Conservation (phyloP, 2,113 vertebrate genomes). For the Dromiciops gliroides region DNA sequence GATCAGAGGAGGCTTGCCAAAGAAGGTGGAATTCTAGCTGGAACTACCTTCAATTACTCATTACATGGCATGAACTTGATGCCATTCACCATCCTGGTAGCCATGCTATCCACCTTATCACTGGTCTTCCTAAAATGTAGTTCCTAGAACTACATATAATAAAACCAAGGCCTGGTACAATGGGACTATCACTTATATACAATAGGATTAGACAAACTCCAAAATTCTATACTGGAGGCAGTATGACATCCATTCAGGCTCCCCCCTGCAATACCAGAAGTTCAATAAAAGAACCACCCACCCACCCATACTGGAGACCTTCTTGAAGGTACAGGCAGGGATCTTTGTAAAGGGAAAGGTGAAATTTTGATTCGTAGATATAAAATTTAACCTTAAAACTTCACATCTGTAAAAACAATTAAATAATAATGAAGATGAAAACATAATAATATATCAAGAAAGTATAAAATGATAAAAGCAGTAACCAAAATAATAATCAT, state of each 20-base stretch:
- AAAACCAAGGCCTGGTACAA: background rate
- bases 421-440: slow-evolving; percentile 42
- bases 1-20: background rate
- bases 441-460: background rate
- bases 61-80: background rate
- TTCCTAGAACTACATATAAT: background rate
- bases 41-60: background rate
- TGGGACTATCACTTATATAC: background rate
- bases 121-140: background rate
- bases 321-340: background rate
- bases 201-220: background rate
- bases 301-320: background rate
- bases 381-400: slow-evolving; percentile 12
- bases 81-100: background rate
- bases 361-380: slow-evolving; percentile 44
- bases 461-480: slow-evolving; percentile 19
- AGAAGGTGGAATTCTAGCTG: background rate
- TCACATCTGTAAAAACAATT: slow-evolving; percentile 27
- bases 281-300: background rate
- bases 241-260: background rate
- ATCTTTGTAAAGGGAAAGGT: slow-evolving; percentile 28
- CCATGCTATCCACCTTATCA: background rate
- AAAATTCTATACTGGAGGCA: background rate
- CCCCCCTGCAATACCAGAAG: background rate
- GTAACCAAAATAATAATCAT: slow-evolving; percentile 31